phyloP scores from a whole-genome alignment of 2,113 vertebrate genomes.

The Gopherus evgoodei region DNA sequence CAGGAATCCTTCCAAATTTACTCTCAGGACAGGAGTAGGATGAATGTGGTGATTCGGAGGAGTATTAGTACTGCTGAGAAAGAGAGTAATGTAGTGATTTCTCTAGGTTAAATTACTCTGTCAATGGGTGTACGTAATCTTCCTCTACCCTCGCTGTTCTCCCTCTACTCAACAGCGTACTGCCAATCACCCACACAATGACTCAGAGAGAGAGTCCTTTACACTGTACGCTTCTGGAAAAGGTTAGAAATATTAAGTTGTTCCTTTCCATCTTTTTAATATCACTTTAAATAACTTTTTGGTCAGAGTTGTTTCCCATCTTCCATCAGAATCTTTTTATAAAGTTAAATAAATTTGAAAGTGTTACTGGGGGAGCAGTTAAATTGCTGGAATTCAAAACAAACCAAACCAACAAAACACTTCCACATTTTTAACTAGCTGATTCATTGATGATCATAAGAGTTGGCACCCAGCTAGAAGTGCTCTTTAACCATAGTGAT shows the following conservation, averaged over 20 bases:
- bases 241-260: conserved; percentile 64
- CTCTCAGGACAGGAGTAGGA: neutral
- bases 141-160: conserved; percentile 11
- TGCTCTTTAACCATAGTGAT: neutral
- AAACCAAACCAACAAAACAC: neutral
- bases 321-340: neutral
- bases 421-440: neutral
- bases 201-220: conserved; percentile 45
- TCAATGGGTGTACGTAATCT: conserved; percentile 7
- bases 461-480: neutral
- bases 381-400: neutral
- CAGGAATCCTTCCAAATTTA: neutral
- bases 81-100: neutral
- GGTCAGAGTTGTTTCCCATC: neutral
- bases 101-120: conserved; percentile 33
- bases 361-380: neutral
- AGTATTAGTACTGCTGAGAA: neutral
- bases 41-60: neutral
- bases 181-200: conserved; percentile 66
- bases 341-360: neutral
- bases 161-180: neutral
- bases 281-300: neutral
- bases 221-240: conserved; percentile 11
- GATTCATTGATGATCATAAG: neutral
- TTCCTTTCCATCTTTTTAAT: conserved; percentile 46